Base-by-base conservation (phyloP, 2,113 vertebrate genomes). In the Promerops cafer region DNA sequence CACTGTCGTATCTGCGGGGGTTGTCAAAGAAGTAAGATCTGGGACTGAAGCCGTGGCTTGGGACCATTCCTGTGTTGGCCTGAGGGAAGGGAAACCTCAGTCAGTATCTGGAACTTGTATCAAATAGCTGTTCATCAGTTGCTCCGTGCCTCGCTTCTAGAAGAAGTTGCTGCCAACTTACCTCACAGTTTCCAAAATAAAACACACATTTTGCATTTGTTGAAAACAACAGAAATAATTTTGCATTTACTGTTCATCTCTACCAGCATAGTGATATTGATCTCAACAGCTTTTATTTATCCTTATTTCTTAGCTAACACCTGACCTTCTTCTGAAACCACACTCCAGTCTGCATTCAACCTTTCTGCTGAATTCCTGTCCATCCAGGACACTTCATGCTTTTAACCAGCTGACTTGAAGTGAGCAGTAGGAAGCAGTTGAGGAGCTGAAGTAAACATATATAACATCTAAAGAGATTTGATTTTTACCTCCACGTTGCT, bases 1-100 rank as follows among this genome's bases (percentile, higher is more conserved):
- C 99, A 1, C 99, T 99, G 97, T 99, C 99, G 1, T 99, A 99
- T 86, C 99, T 98, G 59, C 99, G 98, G 37, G 99, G 99, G 96
- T 99, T 99, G 98, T 99, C 99, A 59, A 99, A 99, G 98, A 99
- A 99, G 52, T 99, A 99, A 30, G 98, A 98, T 74, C 99, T 98
- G 66, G 98, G 98, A 35, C 98, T 98, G 98, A 99, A 99, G 84
- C 98, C 98, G 1, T 99, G 99, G 92, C 98, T 98, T 6, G 99
- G 98, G 78, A 99, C 96, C 93, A 98, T 98, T 76, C 98, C 98
- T 30, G 98, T 97, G 3, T 90, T 98, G 56, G 97, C 98, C 99
- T 99, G 78, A 35, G 71, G 93, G 56, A 85, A 91, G 40, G 42
- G 53, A 95, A 94, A 80, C 15, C 22, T 83, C 56, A 26, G 56